These are phyloP conservation scores for Candoia aspera DNA, from an alignment of 2,113 vertebrate genomes.

Conservation along the genomic window DNA sequence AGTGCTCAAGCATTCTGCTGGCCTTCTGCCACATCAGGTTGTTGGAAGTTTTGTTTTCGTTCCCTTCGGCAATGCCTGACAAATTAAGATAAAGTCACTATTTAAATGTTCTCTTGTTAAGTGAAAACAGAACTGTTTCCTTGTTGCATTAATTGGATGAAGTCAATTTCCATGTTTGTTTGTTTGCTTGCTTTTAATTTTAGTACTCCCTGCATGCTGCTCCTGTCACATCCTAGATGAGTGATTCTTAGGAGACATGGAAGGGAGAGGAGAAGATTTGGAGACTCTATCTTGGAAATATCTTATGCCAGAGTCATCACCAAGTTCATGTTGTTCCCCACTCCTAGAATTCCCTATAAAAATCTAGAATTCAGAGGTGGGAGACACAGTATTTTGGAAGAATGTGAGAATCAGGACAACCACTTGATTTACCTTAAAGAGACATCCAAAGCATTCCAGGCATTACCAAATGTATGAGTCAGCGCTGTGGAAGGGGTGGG, in stretches of 20 bases:
- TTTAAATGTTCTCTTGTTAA: slow-evolving; percentile 80
- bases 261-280: slow-evolving; percentile 26
- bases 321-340: slow-evolving; percentile 10
- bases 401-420: background rate
- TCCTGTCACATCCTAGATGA: slow-evolving; percentile 28
- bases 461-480: slow-evolving; percentile 63
- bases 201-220: slow-evolving; percentile 35
- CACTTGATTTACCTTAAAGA: slow-evolving; percentile 49
- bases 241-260: slow-evolving; percentile 46
- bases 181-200: slow-evolving; percentile 25
- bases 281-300: background rate
- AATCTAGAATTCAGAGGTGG: slow-evolving; percentile 9
- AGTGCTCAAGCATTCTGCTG: slow-evolving; percentile 66
- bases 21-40: slow-evolving; percentile 64
- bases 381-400: background rate
- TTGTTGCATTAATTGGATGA: slow-evolving; percentile 79
- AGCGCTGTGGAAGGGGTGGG: slow-evolving; percentile 65
- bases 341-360: slow-evolving; percentile 9
- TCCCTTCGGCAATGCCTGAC: slow-evolving; percentile 81
- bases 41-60: slow-evolving; percentile 38
- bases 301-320: background rate
- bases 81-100: slow-evolving; percentile 86
- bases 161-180: slow-evolving; percentile 69
- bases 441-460: slow-evolving; percentile 53
- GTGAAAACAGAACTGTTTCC: slow-evolving; percentile 87